Percentiles rank a stretch among this genome's conserved stretches.
phyloP scores from a whole-genome alignment of 2,113 vertebrate species.

The Pelodiscus sinensis region DNA sequence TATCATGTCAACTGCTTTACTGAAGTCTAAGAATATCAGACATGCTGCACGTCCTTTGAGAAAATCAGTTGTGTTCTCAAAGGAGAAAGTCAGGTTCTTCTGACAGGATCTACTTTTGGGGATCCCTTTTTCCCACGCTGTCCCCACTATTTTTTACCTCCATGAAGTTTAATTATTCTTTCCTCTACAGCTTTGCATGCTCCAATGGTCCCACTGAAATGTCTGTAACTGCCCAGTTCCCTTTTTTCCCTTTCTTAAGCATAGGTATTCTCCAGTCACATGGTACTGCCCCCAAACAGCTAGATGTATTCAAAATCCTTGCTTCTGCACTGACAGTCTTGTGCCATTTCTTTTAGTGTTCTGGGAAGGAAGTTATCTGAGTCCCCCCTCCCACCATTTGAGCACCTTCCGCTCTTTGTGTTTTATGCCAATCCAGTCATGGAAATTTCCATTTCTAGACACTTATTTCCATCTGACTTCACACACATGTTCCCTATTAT shows the following conservation, averaged over 20 bases:
- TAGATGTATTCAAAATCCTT: background rate
- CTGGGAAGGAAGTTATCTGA: background rate
- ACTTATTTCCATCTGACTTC: background rate
- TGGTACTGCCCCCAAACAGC: background rate
- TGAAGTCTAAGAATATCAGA: background rate
- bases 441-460: background rate
- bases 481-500: background rate
- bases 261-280: background rate
- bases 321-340: background rate
- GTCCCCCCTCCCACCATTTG: background rate
- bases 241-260: background rate
- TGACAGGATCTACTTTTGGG: background rate
- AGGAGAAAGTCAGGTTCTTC: background rate
- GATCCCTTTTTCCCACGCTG: background rate
- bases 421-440: background rate
- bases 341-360: background rate
- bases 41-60: background rate
- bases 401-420: background rate
- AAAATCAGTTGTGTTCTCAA: background rate
- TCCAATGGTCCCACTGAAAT: background rate
- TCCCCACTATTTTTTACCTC: background rate
- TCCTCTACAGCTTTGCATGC: background rate
- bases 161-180: background rate
- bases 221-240: background rate
- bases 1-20: background rate